A percentile compares a stretch with the other conserved stretches of the same genome.
phyloP scores from a whole-genome alignment of 92 coral and sea anemone species.

The Palythoa grandis region DNA sequence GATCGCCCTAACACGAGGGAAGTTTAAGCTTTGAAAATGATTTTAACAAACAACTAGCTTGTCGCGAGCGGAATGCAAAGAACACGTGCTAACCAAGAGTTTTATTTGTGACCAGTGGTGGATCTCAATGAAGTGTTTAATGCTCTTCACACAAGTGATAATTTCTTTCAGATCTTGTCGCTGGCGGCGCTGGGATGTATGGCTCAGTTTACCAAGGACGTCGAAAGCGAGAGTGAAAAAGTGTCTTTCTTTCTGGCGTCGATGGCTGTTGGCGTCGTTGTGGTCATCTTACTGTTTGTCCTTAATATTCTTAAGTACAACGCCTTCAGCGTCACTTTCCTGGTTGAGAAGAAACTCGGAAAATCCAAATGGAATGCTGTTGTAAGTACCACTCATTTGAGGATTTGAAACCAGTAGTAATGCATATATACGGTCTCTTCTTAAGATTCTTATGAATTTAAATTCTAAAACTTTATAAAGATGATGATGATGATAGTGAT shows the following conservation, averaged over 20 bases:
- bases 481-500: too few relatives aligned
- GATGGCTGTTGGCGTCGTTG: conserved; percentile 2
- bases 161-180: background rate
- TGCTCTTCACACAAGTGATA: background rate
- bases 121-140: background rate
- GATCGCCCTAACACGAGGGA: too few relatives aligned
- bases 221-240: background rate
- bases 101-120: too few relatives aligned
- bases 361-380: conserved; percentile 13
- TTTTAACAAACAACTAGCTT: too few relatives aligned
- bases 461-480: too few relatives aligned
- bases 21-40: too few relatives aligned
- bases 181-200: conserved; percentile 20
- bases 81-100: too few relatives aligned
- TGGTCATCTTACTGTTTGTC: background rate
- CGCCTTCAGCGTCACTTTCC: background rate
- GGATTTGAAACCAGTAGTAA: too few relatives aligned
- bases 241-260: conserved; percentile 20
- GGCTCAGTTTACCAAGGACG: conserved; percentile 11
- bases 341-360: conserved; percentile 30
- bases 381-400: conserved; percentile 1
- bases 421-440: background rate
- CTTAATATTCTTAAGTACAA: conserved; percentile 15
- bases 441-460: too few relatives aligned
- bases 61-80: too few relatives aligned